These are phyloP conservation scores for Pogonocichla stellata DNA, from an alignment of 2,113 vertebrate genomes.

Conservation along the genomic window DNA sequence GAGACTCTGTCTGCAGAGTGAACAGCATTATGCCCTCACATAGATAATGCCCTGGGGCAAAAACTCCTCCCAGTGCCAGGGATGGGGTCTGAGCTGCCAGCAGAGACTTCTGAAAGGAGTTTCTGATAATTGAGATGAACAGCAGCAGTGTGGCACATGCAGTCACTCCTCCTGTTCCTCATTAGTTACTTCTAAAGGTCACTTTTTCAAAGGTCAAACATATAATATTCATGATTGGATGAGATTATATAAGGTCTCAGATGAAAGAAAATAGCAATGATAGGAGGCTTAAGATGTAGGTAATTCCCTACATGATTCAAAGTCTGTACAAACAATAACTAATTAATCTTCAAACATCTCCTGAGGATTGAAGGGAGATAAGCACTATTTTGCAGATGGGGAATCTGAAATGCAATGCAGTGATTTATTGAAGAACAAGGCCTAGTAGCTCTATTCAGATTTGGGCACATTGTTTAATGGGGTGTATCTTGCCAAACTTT, in stretches of 20 bases:
- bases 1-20: neutral
- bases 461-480: neutral
- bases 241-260: neutral
- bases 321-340: slow-evolving; percentile 20
- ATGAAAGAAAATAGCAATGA: slow-evolving; percentile 9
- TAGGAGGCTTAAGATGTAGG: neutral
- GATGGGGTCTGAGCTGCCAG: neutral
- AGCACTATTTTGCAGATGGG: slow-evolving; percentile 33
- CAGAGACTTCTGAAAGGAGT: neutral
- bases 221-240: neutral
- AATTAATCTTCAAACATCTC: slow-evolving; percentile 41
- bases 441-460: neutral
- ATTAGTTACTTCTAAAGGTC: slow-evolving; percentile 36
- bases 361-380: slow-evolving; percentile 19
- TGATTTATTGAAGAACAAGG: neutral
- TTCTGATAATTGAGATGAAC: neutral
- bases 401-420: slow-evolving; percentile 17
- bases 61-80: neutral
- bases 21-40: neutral
- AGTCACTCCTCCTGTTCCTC: neutral
- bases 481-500: neutral
- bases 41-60: neutral
- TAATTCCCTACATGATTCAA: slow-evolving; percentile 1
- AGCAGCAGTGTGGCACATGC: neutral
- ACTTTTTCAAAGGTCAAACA: slow-evolving; percentile 8